Conservation (phyloP, 2,888 invertebrate genomes). For the Heliconius aoede region DNA sequence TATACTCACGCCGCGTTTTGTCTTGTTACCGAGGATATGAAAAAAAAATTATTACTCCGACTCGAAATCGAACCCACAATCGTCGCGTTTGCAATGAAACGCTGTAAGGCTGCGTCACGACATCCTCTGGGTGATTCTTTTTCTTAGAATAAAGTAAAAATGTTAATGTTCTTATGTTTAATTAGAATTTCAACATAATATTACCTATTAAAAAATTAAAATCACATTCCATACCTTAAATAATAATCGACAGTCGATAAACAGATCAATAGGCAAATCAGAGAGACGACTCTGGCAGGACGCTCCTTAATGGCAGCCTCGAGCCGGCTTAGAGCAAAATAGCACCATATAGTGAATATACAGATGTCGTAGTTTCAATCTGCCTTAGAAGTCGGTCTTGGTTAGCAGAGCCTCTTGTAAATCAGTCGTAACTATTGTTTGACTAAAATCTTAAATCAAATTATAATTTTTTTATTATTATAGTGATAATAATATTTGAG, state of each 20-base stretch:
- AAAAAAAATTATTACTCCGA: too few relatives aligned
- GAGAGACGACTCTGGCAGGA: not conserved
- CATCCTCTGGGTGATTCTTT: too few relatives aligned
- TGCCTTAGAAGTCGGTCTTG: not conserved
- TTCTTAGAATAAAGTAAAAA: too few relatives aligned
- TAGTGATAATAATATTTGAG: too few relatives aligned
- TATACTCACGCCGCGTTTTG: too few relatives aligned
- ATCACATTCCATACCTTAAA: not conserved
- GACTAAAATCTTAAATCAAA: not conserved
- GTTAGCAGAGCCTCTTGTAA: not conserved
- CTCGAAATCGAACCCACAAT: too few relatives aligned
- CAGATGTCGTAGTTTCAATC: not conserved
- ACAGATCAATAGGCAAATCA: conserved; percentile 4
- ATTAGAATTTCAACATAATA: not conserved
- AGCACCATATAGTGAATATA: not conserved
- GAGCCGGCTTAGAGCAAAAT: conserved; percentile 2
- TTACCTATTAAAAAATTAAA: not conserved
- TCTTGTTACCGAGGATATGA: too few relatives aligned
- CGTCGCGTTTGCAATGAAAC: too few relatives aligned
- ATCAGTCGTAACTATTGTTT: not conserved
- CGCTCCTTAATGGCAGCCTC: not conserved
- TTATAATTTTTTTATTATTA: too few relatives aligned
- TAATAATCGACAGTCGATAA: not conserved
- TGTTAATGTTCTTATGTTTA: too few relatives aligned
- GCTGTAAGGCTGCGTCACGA: too few relatives aligned